Evolutionary conservation across 2,113 vertebrate genomes (phyloP).

Genomic region (Prionailurus bengalensis): DNA sequence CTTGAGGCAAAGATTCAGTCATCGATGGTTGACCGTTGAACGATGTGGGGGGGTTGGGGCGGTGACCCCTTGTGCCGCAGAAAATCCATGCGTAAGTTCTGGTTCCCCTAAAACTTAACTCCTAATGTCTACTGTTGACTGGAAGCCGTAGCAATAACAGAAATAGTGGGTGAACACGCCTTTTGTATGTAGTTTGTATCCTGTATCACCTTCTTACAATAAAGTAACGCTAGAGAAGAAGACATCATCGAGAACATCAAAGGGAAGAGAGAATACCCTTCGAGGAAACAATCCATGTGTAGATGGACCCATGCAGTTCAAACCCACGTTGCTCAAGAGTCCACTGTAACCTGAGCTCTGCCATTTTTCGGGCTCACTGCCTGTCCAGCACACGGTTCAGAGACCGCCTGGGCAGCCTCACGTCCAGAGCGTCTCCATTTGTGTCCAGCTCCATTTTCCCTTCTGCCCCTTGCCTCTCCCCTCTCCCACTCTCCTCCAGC

Average conservation of each 20-base stretch:
- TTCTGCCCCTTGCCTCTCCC: neutral
- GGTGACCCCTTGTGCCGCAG: neutral
- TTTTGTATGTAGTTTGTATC: neutral
- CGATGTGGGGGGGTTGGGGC: neutral
- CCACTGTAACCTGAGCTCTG: neutral
- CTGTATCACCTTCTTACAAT: neutral
- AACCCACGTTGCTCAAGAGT: neutral
- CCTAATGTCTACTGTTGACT: neutral
- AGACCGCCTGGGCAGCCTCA: neutral
- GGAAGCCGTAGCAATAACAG: neutral
- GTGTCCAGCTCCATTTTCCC: neutral
- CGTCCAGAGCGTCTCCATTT: neutral
- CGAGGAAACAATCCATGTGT: neutral
- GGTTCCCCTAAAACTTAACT: neutral
- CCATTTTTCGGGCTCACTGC: neutral
- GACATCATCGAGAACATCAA: neutral
- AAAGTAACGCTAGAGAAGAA: neutral
- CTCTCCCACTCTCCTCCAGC: neutral
- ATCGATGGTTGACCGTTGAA: neutral
- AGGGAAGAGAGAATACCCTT: neutral
- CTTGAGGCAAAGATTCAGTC: neutral
- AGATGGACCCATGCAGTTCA: neutral
- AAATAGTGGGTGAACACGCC: neutral
- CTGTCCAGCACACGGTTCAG: neutral
- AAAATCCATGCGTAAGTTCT: neutral